A percentile compares a stretch with the other conserved stretches of the same genome.
Evolutionary conservation across 2,797 vertebrate genomes (phyloP).

Genomic region (Nyctalus aviator): DNA sequence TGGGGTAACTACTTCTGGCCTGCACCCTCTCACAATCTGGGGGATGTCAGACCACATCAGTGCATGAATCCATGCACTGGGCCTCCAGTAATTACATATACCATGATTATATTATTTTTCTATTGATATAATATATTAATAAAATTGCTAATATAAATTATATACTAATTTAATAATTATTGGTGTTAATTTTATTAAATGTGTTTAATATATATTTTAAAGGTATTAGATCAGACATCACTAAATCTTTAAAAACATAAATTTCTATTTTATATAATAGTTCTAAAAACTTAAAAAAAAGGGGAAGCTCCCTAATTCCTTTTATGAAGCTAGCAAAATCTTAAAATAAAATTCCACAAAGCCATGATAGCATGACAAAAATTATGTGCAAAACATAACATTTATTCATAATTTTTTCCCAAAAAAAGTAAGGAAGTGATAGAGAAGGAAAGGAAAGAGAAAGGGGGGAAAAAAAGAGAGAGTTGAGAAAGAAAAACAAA

Average conservation of each 20-base stretch:
- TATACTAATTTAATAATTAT: not conserved
- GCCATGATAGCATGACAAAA: not conserved
- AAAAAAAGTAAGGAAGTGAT: not conserved
- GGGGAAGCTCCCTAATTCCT: not conserved
- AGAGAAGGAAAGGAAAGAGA: not conserved
- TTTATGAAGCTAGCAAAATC: not conserved
- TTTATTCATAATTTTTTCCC: not conserved
- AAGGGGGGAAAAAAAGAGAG: not conserved
- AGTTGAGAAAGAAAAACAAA: not conserved
- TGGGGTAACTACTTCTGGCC: too few relatives aligned
- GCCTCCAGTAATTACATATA: too few relatives aligned
- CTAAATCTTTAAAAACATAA: not conserved
- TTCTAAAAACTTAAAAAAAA: not conserved
- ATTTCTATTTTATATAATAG: not conserved
- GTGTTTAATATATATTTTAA: not conserved
- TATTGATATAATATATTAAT: not conserved
- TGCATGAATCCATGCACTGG: too few relatives aligned
- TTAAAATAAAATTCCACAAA: slow-evolving; percentile 1
- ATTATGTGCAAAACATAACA: not conserved
- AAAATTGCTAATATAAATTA: not conserved
- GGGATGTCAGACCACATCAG: too few relatives aligned
- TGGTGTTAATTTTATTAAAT: not conserved
- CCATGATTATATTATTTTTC: not conserved
- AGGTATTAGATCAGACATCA: not conserved
- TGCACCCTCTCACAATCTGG: too few relatives aligned